phyloP scores from a whole-genome alignment of 2,113 vertebrate species.

The Chionis minor region DNA sequence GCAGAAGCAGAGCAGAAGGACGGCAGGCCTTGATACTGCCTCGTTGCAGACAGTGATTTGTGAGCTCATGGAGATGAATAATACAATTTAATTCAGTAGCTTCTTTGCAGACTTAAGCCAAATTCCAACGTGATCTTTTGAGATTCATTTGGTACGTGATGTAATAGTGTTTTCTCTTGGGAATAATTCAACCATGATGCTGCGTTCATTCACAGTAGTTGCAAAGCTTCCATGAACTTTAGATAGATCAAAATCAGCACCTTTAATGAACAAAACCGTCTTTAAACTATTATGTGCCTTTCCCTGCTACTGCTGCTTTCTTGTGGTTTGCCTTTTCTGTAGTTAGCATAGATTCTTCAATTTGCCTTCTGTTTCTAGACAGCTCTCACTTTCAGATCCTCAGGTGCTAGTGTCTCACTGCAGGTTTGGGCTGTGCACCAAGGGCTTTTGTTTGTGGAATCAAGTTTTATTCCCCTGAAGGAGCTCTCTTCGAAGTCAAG shows the following conservation, averaged over 20 bases:
- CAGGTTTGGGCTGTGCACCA: neutral
- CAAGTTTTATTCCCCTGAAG: neutral
- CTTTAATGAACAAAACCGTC: neutral
- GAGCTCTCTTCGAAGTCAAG: neutral
- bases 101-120: neutral
- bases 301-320: neutral
- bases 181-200: neutral
- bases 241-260: neutral
- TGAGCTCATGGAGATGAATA: neutral
- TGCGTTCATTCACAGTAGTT: neutral
- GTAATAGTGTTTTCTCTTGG: neutral
- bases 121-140: neutral
- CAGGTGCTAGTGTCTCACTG: neutral
- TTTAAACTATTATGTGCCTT: neutral
- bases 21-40: neutral
- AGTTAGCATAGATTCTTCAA: neutral
- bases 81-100: conserved; percentile 1
- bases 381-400: neutral
- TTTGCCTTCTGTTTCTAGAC: neutral
- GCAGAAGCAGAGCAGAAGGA: conserved; percentile 10
- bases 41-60: neutral
- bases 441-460: neutral
- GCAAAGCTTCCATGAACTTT: neutral
- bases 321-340: neutral
- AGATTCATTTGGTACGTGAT: neutral